A percentile compares a stretch with the other conserved stretches of the same genome.
These are phyloP conservation scores for Cephus spinipes DNA, from an alignment of 2,888 invertebrate species.

Conservation along the genomic window DNA sequence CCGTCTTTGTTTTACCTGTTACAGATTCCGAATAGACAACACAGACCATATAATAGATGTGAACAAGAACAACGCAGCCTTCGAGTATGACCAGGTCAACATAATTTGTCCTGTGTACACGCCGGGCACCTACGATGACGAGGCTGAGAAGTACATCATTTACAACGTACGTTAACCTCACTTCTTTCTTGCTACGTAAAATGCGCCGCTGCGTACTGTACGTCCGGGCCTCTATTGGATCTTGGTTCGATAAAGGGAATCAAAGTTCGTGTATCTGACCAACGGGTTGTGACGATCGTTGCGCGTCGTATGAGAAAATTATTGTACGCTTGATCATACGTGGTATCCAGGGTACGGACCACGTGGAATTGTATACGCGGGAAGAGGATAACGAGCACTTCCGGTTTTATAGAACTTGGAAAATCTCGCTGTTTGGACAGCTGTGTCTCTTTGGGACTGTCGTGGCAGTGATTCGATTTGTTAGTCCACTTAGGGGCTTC, in stretches of 20 bases:
- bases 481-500: neutral
- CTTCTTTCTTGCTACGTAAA: neutral
- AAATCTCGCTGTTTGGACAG: neutral
- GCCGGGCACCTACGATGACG: conserved; percentile 86
- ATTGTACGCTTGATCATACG: neutral
- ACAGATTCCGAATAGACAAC: conserved; percentile 94
- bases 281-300: neutral
- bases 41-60: conserved; percentile 97
- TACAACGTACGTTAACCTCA: conserved; percentile 79
- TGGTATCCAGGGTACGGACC: neutral
- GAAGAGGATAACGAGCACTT: neutral
- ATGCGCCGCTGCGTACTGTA: neutral
- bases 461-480: neutral
- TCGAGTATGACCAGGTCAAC: conserved; percentile 96
- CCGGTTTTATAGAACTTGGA: neutral
- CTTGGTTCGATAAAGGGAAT: neutral
- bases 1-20: conserved; percentile 53
- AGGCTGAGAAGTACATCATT: conserved; percentile 95
- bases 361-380: neutral
- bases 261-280: neutral
- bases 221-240: neutral
- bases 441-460: neutral
- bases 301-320: no score
- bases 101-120: conserved; percentile 94
- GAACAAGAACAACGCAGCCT: conserved; percentile 91